A percentile compares a stretch with the other conserved stretches of the same genome.
Evolutionary conservation across 2,113 vertebrate genomes (phyloP).

Genomic region (Lasiurus borealis): DNA sequence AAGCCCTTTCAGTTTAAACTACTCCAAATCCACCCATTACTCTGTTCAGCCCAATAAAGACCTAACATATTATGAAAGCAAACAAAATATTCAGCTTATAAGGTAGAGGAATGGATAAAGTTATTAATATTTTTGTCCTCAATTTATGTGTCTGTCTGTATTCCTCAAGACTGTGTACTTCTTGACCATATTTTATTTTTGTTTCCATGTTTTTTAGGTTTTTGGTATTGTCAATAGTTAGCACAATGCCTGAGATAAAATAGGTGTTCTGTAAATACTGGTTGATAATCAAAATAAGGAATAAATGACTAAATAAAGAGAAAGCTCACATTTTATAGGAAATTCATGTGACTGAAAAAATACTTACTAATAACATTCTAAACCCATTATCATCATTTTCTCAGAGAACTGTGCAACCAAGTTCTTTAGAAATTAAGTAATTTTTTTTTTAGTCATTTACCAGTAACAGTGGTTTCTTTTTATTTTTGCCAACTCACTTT

Average conservation of each 20-base stretch:
- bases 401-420: neutral
- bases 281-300: neutral
- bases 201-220: neutral
- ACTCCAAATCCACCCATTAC: neutral
- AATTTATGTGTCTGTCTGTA: neutral
- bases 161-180: neutral
- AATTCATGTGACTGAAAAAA: constrained; percentile 48
- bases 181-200: neutral
- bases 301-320: neutral
- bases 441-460: constrained; percentile 40
- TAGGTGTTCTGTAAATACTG: neutral
- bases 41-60: neutral
- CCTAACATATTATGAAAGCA: neutral
- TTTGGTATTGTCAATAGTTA: neutral
- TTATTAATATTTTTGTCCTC: neutral
- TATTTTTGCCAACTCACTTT: too few relatives aligned
- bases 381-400: neutral
- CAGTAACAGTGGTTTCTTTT: neutral
- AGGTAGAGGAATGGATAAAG: neutral
- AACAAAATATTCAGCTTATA: neutral
- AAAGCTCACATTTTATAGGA: constrained; percentile 5
- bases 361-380: neutral
- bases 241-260: neutral
- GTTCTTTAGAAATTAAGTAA: neutral
- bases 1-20: neutral